Percentiles rank a stretch among this genome's conserved stretches.
These are phyloP conservation scores for Eolophus roseicapilla DNA, from an alignment of 2,113 vertebrate species.

Conservation along the genomic window DNA sequence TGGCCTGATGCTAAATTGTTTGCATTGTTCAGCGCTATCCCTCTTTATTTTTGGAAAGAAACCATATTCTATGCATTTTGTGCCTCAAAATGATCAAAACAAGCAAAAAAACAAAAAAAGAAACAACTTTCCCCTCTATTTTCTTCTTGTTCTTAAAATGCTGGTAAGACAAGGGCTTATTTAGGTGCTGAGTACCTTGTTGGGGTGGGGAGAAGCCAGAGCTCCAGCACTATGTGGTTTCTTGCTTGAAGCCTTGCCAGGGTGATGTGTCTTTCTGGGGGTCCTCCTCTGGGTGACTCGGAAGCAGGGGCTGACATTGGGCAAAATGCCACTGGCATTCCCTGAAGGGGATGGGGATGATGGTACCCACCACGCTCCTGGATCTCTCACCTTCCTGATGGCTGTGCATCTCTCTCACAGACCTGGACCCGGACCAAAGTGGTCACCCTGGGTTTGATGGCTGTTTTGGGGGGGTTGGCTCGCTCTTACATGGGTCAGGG, in stretches of 20 bases:
- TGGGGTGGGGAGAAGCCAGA: background rate
- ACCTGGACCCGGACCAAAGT: fast-evolving
- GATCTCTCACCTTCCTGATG: background rate
- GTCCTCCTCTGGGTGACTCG: fast-evolving
- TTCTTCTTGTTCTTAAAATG: background rate
- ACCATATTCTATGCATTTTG: conserved; percentile 37
- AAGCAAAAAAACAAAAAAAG: background rate
- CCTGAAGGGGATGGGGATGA: background rate
- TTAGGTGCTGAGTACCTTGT: background rate
- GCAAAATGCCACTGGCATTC: fast-evolving
- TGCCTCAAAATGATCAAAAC: conserved; percentile 30
- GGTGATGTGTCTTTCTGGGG: background rate
- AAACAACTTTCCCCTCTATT: background rate
- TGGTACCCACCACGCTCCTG: fast-evolving
- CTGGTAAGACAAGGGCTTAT: background rate
- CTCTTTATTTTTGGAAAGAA: background rate
- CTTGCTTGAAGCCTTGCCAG: background rate
- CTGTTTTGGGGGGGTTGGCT: background rate
- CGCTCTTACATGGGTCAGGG: background rate
- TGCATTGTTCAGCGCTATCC: conserved; percentile 51
- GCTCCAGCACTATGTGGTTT: fast-evolving
- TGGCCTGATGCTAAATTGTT: conserved; percentile 77
- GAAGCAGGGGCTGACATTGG: background rate
- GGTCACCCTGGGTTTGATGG: background rate
- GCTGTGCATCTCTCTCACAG: background rate